These are phyloP conservation scores for Adelognathus sp. DNA, from an alignment of 2,888 invertebrate genomes.

Conservation along the genomic window DNA sequence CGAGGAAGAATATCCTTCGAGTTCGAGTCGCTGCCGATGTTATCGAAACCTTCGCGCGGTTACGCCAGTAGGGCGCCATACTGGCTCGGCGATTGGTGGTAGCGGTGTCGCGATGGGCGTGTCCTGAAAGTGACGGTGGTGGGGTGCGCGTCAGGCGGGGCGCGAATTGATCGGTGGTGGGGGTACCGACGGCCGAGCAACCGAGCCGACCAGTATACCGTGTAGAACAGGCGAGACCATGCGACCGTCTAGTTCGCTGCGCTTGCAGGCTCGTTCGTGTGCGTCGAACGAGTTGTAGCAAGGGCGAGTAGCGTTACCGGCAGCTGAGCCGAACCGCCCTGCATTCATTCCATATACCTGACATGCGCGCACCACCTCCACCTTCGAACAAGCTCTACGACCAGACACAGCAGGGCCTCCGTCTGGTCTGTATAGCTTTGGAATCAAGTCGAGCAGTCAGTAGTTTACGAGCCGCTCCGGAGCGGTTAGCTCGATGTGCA, in stretches of 20 bases:
- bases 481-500: too few relatives aligned
- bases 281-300: neutral
- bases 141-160: neutral
- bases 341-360: conserved; percentile 6
- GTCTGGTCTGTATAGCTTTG: too few relatives aligned
- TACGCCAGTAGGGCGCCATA: conserved; percentile 74
- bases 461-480: conserved; percentile 76
- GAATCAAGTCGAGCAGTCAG: conserved; percentile 58
- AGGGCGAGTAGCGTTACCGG: neutral
- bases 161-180: conserved; percentile 23
- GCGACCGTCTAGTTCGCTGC: conserved; percentile 8
- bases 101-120: conserved; percentile 66
- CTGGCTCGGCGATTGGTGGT: conserved; percentile 74
- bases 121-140: conserved; percentile 27
- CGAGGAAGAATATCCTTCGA: conserved; percentile 63
- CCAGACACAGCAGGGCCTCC: too few relatives aligned
- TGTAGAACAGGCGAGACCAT: conserved; percentile 62
- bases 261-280: conserved; percentile 6
- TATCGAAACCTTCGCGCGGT: conserved; percentile 63
- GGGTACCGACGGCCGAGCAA: conserved; percentile 40
- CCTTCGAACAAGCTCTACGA: too few relatives aligned
- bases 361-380: conserved; percentile 50
- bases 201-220: conserved; percentile 40
- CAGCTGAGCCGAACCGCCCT: neutral
- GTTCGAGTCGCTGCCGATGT: conserved; percentile 65